Conservation (phyloP, 2,888 invertebrate genomes). For the Thalpophila matura region DNA sequence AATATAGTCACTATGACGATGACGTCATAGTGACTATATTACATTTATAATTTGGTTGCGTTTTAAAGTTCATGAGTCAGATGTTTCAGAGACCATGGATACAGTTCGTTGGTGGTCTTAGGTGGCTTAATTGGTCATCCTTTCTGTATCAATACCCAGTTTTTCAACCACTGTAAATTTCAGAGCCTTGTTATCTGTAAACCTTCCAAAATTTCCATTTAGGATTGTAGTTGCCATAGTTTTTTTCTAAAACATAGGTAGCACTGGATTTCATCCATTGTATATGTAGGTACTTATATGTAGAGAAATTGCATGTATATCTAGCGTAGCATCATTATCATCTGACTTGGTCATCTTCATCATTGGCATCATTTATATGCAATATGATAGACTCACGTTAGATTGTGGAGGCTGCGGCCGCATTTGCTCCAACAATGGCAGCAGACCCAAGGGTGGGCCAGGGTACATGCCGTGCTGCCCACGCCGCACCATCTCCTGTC, state of each 20-base stretch:
- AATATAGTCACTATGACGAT: too few species aligned
- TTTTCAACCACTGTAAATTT: too few species aligned
- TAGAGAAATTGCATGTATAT: too few species aligned
- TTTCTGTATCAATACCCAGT: too few species aligned
- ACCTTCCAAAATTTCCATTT: too few species aligned
- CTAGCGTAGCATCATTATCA: too few species aligned
- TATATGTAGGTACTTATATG: too few species aligned
- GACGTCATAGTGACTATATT: slow-evolving; percentile 9
- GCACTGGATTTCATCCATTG: too few species aligned
- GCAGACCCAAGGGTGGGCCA: slow-evolving; percentile 92
- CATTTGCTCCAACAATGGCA: slow-evolving; percentile 93
- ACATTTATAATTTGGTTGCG: slow-evolving; percentile 5
- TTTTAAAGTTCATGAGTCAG: slow-evolving; percentile 19
- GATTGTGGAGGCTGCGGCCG: slow-evolving; percentile 84
- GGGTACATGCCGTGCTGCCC: slow-evolving; percentile 87
- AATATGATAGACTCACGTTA: slow-evolving; percentile 74
- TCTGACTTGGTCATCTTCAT: background rate
- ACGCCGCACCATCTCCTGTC: slow-evolving; percentile 89
- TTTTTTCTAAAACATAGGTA: too few species aligned
- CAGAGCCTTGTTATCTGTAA: too few species aligned
- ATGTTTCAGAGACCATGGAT: background rate
- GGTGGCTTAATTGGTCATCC: background rate
- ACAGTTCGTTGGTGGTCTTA: background rate
- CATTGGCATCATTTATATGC: background rate
- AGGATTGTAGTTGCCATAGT: too few species aligned